phyloP scores from a whole-genome alignment of 30 jellyfish, hydroid and myxozoan genomes.

The Cassiopea andromeda region DNA sequence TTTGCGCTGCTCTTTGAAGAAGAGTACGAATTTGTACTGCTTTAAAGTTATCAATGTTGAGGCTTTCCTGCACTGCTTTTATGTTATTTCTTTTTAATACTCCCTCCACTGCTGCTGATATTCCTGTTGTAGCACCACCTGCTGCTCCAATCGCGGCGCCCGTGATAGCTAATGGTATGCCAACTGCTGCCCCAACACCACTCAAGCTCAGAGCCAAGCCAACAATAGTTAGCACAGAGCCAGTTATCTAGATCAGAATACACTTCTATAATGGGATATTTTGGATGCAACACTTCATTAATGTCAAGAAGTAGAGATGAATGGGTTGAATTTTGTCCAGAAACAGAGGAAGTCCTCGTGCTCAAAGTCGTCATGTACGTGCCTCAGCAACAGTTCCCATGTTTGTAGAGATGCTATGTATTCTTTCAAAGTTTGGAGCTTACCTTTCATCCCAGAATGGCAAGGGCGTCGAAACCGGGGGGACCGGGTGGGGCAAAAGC shows the following conservation, averaged over 20 bases:
- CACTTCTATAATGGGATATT: too few species aligned
- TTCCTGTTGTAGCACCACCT: constrained; percentile 41
- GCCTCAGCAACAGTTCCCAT: too few species aligned
- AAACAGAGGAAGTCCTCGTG: too few species aligned
- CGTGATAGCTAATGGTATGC: constrained; percentile 57
- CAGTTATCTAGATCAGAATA: constrained; percentile 9
- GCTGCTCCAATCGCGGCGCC: constrained; percentile 53
- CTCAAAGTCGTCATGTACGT: too few species aligned
- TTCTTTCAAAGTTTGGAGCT: too few species aligned
- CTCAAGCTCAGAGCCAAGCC: constrained; percentile 36
- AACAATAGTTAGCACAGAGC: constrained; percentile 21
- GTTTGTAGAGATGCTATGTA: too few species aligned
- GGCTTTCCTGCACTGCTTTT: constrained; percentile 11
- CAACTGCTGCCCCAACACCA: constrained; percentile 58
- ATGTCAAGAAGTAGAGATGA: too few species aligned
- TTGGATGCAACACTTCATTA: too few species aligned
- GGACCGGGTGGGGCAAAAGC: too few species aligned
- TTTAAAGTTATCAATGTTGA: constrained; percentile 24
- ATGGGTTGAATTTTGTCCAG: too few species aligned
- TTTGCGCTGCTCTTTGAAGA: constrained; percentile 28
- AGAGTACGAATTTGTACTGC: constrained; percentile 44
- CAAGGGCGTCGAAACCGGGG: too few species aligned
- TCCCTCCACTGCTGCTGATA: constrained; percentile 25
- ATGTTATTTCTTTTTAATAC: constrained; percentile 13
- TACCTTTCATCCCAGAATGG: too few species aligned